Conservation (phyloP, 2,797 vertebrate genomes). For the Phoebastria nigripes region DNA sequence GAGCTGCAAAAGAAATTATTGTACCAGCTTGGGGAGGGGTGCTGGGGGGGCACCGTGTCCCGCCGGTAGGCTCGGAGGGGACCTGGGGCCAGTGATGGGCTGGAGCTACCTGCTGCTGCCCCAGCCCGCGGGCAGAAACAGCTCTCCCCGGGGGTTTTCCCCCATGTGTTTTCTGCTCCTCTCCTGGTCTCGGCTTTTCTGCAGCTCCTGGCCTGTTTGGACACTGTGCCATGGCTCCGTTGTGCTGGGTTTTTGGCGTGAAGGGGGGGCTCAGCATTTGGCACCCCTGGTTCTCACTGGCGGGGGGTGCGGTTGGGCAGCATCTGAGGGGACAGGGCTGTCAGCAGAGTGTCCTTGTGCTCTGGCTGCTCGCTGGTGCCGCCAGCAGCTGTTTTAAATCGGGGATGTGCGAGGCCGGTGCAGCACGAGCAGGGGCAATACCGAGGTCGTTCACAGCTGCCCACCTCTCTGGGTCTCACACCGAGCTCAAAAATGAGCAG, state of each 20-base stretch:
- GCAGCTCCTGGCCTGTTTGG: background rate
- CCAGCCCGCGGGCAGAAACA: rapidly evolving
- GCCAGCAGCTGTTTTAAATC: background rate
- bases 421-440: background rate
- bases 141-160: background rate
- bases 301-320: background rate
- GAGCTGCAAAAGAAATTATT: background rate
- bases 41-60: background rate
- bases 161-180: background rate
- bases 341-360: background rate
- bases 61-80: rapidly evolving
- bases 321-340: background rate
- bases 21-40: background rate
- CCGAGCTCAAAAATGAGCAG: rapidly evolving
- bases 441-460: rapidly evolving
- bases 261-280: rapidly evolving
- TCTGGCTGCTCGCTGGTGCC: rapidly evolving
- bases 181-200: background rate
- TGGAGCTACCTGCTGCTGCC: background rate
- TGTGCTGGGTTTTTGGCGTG: background rate
- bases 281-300: rapidly evolving
- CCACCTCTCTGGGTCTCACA: rapidly evolving
- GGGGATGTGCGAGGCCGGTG: rapidly evolving
- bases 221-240: rapidly evolving
- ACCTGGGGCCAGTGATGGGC: background rate